These are phyloP conservation scores for Stictocephala bisonia DNA, from an alignment of 2,888 invertebrate genomes.

Conservation along the genomic window DNA sequence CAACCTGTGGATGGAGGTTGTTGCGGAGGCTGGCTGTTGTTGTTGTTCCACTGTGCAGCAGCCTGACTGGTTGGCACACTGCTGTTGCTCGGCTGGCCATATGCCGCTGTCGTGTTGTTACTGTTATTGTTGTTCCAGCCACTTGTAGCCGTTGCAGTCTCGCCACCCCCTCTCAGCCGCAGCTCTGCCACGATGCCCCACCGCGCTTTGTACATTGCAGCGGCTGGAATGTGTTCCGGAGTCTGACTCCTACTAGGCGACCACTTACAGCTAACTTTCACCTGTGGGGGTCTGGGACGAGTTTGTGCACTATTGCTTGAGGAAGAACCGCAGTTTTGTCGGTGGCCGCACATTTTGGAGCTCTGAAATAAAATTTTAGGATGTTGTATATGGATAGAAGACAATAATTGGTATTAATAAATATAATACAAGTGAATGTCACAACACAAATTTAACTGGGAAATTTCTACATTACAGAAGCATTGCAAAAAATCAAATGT, in stretches of 20 bases:
- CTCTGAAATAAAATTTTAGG: too few species aligned
- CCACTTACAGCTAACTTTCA: conserved; percentile 17
- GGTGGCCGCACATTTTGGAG: not conserved
- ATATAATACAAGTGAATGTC: too few species aligned
- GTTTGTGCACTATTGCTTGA: not conserved
- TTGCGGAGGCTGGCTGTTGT: conserved; percentile 24
- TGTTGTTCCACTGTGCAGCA: conserved; percentile 34
- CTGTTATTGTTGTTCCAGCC: conserved; percentile 45
- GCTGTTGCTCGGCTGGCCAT: conserved; percentile 39
- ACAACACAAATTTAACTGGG: too few species aligned
- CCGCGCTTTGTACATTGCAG: conserved; percentile 55
- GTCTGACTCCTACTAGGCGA: conserved; percentile 9
- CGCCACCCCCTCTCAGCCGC: conserved; percentile 81
- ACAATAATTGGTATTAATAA: too few species aligned
- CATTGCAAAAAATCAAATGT: too few species aligned
- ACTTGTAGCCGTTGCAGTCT: conserved; percentile 70
- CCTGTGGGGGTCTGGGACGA: too few species aligned
- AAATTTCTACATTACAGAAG: too few species aligned
- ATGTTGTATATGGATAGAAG: too few species aligned
- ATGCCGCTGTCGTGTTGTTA: conserved; percentile 47
- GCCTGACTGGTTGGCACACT: not conserved
- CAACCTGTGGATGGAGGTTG: not conserved
- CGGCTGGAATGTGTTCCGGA: conserved; percentile 18
- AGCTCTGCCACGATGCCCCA: conserved; percentile 74
- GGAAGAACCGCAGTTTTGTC: not conserved